Percentiles rank a stretch among this genome's conserved stretches.
phyloP scores from a whole-genome alignment of 30 jellyfish, hydroid and myxozoan species.

The Haliclystus octoradiatus region DNA sequence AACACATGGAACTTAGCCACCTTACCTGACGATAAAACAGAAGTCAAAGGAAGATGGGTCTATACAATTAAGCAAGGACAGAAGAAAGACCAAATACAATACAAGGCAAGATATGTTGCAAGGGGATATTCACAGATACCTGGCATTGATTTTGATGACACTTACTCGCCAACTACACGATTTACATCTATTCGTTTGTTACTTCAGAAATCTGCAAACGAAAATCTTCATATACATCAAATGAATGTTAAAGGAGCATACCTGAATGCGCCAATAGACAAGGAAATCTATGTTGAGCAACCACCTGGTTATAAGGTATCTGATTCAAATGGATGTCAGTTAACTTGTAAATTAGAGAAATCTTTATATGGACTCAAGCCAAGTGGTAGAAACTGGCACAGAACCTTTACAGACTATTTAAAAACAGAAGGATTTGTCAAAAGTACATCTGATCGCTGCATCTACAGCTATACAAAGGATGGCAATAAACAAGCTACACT shows the following conservation, averaged over 20 bases:
- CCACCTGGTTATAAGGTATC: conserved; percentile 18
- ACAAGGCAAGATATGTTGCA: conserved; percentile 23
- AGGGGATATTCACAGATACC: conserved; percentile 9
- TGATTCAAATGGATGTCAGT: neutral
- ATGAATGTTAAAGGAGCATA: conserved; percentile 35
- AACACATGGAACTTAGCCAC: conserved; percentile 9
- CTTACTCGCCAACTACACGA: conserved; percentile 23
- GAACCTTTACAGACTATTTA: neutral
- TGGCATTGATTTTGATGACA: conserved; percentile 21
- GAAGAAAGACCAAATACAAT: conserved; percentile 2
- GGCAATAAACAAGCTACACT: neutral
- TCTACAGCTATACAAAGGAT: neutral
- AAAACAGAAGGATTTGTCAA: neutral
- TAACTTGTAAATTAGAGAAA: conserved; percentile 13
- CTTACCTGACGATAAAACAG: conserved; percentile 7
- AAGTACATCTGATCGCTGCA: neutral
- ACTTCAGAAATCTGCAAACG: conserved; percentile 22
- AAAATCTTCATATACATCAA: conserved; percentile 8
- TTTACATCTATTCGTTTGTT: conserved; percentile 16
- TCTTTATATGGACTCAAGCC: conserved; percentile 29
- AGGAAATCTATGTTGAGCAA: conserved; percentile 19
- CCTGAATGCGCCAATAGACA: conserved; percentile 32
- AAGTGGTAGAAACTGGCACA: conserved; percentile 38
- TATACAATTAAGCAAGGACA: conserved; percentile 18
- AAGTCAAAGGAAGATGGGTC: conserved; percentile 22